These are phyloP conservation scores for Pungitius pungitius DNA, from an alignment of 2,113 vertebrate genomes.

Conservation along the genomic window DNA sequence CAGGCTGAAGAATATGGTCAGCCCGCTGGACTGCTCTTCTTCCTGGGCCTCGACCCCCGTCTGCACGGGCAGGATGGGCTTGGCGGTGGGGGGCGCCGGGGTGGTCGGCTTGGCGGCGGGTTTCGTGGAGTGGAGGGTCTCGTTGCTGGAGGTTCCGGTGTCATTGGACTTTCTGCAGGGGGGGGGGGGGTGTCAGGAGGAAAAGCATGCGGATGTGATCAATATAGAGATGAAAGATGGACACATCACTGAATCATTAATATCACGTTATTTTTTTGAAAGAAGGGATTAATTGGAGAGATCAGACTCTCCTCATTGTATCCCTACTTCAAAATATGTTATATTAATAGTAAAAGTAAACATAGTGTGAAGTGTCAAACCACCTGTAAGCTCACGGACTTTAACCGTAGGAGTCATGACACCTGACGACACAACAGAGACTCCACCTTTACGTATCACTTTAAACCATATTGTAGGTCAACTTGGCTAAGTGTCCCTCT, in stretches of 20 bases:
- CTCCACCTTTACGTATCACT: neutral
- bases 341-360: neutral
- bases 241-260: neutral
- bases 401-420: too few species aligned
- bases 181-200: neutral
- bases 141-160: conserved; percentile 83
- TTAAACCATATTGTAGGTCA: neutral
- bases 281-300: neutral
- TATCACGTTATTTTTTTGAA: neutral
- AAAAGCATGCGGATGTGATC: neutral
- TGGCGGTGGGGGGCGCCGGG: conserved; percentile 85
- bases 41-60: conserved; percentile 96
- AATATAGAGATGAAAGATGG: neutral
- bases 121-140: conserved; percentile 79
- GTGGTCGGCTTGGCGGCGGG: conserved; percentile 80
- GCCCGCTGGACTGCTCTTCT: conserved; percentile 96
- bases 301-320: neutral
- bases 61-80: conserved; percentile 93
- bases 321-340: neutral
- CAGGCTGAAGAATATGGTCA: conserved; percentile 98
- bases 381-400: neutral
- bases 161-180: conserved; percentile 81
- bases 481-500: neutral
- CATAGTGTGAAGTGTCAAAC: neutral
- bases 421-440: neutral